A percentile compares a stretch with the other conserved stretches of the same genome.
Conservation (phyloP, 1,140 invertebrate species). For the Calosoma granatense region DNA sequence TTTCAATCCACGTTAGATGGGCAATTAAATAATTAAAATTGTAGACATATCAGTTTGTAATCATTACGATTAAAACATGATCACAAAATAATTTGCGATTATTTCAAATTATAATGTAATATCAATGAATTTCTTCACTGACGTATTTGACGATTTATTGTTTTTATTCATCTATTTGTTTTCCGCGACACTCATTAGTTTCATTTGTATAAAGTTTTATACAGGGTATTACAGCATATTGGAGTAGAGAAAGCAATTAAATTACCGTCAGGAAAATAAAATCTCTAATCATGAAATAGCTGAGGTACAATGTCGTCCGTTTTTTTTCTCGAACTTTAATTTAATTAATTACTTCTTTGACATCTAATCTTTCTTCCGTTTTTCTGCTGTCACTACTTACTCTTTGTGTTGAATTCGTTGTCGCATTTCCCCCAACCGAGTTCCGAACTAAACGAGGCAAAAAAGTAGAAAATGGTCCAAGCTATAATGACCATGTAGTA, state of each 20-base stretch:
- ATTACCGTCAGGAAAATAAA: no score
- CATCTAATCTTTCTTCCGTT: no score
- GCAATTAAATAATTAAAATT: conserved; percentile 12
- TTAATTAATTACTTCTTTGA: background rate
- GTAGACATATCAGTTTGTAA: conserved; percentile 18
- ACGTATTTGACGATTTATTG: no score
- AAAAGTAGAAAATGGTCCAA: conserved; percentile 68
- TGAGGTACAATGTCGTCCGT: conserved; percentile 10
- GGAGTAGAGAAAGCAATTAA: no score
- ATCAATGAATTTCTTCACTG: no score
- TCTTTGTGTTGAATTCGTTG: conserved; percentile 56
- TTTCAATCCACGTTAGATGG: no score
- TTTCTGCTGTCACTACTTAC: conserved; percentile 36
- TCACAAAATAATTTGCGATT: no score
- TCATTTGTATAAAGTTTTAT: no score
- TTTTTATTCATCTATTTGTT: no score
- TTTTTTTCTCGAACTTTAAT: background rate
- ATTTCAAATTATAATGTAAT: conserved; percentile 14
- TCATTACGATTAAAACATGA: background rate
- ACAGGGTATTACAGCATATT: no score
- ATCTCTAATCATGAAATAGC: no score
- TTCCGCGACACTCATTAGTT: no score
- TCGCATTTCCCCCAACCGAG: conserved; percentile 62
- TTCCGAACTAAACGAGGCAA: conserved; percentile 53
- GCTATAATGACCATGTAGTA: conserved; percentile 78